These are phyloP conservation scores for Cephalopholis sonnerati DNA, from an alignment of 2,113 vertebrate species.

Conservation along the genomic window DNA sequence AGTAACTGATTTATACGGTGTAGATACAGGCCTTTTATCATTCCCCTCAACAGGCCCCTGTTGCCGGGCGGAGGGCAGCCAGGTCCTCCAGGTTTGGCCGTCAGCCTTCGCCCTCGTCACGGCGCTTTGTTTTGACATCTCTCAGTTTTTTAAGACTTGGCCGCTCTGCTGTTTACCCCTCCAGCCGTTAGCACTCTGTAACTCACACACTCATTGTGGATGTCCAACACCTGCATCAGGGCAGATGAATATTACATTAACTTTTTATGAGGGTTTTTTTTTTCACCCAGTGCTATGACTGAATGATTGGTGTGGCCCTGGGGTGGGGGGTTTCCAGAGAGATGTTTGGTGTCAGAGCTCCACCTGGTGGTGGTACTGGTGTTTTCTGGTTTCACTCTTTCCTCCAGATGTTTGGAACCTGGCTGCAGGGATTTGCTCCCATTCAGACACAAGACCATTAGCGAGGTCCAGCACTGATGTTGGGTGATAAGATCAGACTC, in stretches of 20 bases:
- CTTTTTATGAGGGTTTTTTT: conserved; percentile 15
- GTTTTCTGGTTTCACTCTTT: not conserved
- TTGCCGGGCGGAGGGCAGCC: conserved; percentile 18
- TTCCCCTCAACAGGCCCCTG: conserved; percentile 33
- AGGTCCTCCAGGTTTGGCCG: conserved; percentile 42
- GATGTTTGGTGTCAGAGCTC: conserved; percentile 59
- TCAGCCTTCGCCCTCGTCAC: conserved; percentile 35
- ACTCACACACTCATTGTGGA: conserved; percentile 35
- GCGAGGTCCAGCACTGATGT: not conserved
- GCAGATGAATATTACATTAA: conserved; percentile 48
- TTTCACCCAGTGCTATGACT: not conserved
- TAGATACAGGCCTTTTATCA: conserved; percentile 52
- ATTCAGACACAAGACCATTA: not conserved
- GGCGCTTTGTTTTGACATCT: conserved; percentile 56
- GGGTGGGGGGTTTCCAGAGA: not conserved
- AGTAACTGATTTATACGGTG: conserved; percentile 59
- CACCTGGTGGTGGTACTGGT: conserved; percentile 66
- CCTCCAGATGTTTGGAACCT: not conserved
- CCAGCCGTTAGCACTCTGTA: conserved; percentile 38
- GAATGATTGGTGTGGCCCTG: not conserved
- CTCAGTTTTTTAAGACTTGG: conserved; percentile 26
- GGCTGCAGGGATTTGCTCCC: not conserved
- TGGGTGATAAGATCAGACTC: not conserved
- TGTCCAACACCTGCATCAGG: conserved; percentile 55
- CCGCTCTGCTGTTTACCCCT: conserved; percentile 51